Evolutionary conservation across 1,140 invertebrate species (phyloP).

Genomic region (Teleopsis dalmanni): DNA sequence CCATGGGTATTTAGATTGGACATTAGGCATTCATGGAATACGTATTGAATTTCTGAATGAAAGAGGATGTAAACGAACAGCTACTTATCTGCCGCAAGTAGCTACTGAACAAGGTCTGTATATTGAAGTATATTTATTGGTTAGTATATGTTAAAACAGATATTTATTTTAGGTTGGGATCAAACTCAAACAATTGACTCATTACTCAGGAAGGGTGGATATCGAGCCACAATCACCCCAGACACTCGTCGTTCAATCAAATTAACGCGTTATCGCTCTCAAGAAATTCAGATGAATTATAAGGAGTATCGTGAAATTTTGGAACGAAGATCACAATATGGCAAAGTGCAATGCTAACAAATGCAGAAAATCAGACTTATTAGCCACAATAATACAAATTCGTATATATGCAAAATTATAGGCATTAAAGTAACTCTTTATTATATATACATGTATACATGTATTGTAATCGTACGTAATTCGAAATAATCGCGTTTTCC

Average conservation of each 20-base stretch:
- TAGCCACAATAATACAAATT: too few species aligned
- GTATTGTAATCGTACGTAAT: too few species aligned
- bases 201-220: constrained; percentile 92
- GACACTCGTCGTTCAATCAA: constrained; percentile 82
- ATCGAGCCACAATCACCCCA: constrained; percentile 81
- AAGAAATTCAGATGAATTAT: constrained; percentile 48
- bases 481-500: too few species aligned
- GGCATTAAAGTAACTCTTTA: too few species aligned
- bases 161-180: constrained; percentile 71
- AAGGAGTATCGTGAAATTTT: constrained; percentile 39
- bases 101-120: constrained; percentile 87
- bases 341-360: constrained; percentile 43
- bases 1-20: constrained; percentile 92
- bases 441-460: too few species aligned
- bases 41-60: constrained; percentile 96
- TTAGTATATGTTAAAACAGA: not conserved
- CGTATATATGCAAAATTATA: too few species aligned
- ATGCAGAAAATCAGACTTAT: constrained; percentile 4
- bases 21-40: constrained; percentile 94
- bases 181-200: constrained; percentile 97
- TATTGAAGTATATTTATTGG: not conserved
- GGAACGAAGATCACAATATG: constrained; percentile 36
- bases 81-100: constrained; percentile 97
- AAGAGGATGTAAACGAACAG: constrained; percentile 88
- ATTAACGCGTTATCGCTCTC: constrained; percentile 84